A percentile compares a stretch with the other conserved stretches of the same genome.
These are phyloP conservation scores for Conger conger DNA, from an alignment of 2,113 vertebrate species.

Conservation along the genomic window DNA sequence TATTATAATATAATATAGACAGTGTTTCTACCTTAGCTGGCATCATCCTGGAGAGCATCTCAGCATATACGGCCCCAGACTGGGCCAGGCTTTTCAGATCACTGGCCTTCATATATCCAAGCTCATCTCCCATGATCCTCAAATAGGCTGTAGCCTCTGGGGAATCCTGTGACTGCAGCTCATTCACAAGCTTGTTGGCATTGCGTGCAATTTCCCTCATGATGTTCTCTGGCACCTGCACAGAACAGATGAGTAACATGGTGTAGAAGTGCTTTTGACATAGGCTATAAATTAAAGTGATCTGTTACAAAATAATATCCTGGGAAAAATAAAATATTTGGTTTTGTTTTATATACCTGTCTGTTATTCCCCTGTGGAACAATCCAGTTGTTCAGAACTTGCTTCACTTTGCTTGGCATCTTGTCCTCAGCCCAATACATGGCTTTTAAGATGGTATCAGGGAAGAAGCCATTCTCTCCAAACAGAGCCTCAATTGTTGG, in stretches of 20 bases:
- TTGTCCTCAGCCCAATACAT: slow-evolving; percentile 82
- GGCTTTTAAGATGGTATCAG: slow-evolving; percentile 79
- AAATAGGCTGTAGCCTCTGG: slow-evolving; percentile 87
- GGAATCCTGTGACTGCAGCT: slow-evolving; percentile 69
- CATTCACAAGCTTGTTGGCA: slow-evolving; percentile 79
- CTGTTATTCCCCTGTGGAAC: slow-evolving; percentile 61
- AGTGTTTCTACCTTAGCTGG: slow-evolving; percentile 47
- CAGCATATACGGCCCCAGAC: slow-evolving; percentile 43
- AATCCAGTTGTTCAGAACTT: slow-evolving; percentile 76
- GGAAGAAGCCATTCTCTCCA: slow-evolving; percentile 88
- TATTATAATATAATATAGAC: neutral
- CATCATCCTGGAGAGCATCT: slow-evolving; percentile 33
- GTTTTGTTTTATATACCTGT: slow-evolving; percentile 41
- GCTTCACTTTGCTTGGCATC: slow-evolving; percentile 74
- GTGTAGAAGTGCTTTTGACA: neutral
- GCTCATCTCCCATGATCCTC: slow-evolving; percentile 79
- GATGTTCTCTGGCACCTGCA: slow-evolving; percentile 70
- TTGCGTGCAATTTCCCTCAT: slow-evolving; percentile 71
- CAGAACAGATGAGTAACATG: slow-evolving; percentile 3
- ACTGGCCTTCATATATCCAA: slow-evolving; percentile 80
- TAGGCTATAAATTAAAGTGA: neutral
- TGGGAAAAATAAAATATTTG: neutral
- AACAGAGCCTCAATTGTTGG: slow-evolving; percentile 86
- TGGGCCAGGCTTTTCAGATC: slow-evolving; percentile 69
- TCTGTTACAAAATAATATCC: neutral